A percentile compares a stretch with the other conserved stretches of the same genome.
phyloP scores from a whole-genome alignment of 2,888 invertebrate genomes.

The Diplazon laetatorius region DNA sequence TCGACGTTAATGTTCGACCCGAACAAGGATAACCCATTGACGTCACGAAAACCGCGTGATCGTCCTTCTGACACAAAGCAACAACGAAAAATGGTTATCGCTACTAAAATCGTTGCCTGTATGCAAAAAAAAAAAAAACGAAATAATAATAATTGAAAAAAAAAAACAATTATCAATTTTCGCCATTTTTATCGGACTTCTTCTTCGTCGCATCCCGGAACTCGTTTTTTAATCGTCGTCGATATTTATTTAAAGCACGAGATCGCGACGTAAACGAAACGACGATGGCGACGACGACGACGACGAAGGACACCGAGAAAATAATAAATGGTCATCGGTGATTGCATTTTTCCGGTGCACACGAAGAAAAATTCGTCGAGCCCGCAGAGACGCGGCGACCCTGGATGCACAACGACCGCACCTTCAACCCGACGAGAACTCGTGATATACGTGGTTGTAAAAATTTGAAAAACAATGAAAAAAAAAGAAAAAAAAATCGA shows the following conservation, averaged over 20 bases:
- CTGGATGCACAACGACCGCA: constrained; percentile 61
- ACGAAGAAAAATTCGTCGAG: constrained; percentile 55
- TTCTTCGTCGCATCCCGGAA: constrained; percentile 59
- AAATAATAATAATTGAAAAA: too few relatives aligned
- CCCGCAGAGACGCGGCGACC: constrained; percentile 47
- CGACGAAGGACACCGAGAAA: constrained; percentile 63
- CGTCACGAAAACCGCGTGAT: constrained; percentile 44
- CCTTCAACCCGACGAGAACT: constrained; percentile 62
- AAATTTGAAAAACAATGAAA: constrained; percentile 22
- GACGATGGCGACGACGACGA: constrained; percentile 29
- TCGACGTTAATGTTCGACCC: background rate
- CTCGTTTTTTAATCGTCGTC: constrained; percentile 49
- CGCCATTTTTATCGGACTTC: constrained; percentile 4
- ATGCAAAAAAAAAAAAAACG: background rate
- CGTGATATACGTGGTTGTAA: constrained; percentile 41
- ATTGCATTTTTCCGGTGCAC: constrained; percentile 53
- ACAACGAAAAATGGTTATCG: background rate
- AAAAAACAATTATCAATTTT: too few relatives aligned
- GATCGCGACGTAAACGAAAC: background rate
- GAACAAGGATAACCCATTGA: constrained; percentile 13
- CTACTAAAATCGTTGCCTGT: background rate
- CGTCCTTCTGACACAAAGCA: too few relatives aligned
- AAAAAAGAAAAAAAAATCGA: constrained; percentile 28
- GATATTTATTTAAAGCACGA: constrained; percentile 42
- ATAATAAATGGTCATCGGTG: constrained; percentile 65